A percentile compares a stretch with the other conserved stretches of the same genome.
Conservation (phyloP, 1,140 invertebrate species). For the Temnothorax nylanderi region DNA sequence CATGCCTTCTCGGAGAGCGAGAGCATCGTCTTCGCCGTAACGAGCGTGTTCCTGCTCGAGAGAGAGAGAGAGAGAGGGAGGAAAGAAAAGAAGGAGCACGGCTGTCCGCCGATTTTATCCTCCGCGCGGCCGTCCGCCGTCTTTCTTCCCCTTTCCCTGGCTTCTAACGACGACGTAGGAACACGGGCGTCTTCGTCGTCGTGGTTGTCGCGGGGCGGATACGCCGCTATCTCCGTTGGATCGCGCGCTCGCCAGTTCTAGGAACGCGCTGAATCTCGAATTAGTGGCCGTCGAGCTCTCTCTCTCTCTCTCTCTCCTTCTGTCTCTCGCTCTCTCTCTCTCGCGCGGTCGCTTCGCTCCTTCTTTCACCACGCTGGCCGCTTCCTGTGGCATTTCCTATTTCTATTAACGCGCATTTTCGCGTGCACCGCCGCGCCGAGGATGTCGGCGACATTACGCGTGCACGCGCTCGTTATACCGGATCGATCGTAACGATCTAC, state of each 20-base stretch:
- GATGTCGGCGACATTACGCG: slow-evolving; percentile 24
- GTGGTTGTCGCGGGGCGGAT: neutral
- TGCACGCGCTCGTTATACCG: slow-evolving; percentile 13
- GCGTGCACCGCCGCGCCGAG: neutral
- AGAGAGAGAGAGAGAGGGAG: too few relatives aligned
- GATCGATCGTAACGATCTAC: slow-evolving; percentile 41
- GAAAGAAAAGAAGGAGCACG: too few relatives aligned
- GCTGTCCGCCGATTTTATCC: neutral
- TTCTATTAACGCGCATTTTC: neutral
- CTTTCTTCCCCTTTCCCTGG: too few relatives aligned
- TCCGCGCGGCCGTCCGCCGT: neutral
- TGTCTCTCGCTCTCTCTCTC: neutral
- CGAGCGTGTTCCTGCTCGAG: neutral
- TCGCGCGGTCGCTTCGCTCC: neutral
- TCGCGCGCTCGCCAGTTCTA: slow-evolving; percentile 16
- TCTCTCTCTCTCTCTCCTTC: neutral
- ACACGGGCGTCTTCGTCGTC: neutral
- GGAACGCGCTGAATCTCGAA: slow-evolving; percentile 24
- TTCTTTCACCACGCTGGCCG: neutral
- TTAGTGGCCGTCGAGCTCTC: slow-evolving; percentile 13
- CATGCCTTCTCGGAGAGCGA: neutral
- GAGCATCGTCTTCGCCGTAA: neutral
- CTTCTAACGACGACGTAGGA: neutral
- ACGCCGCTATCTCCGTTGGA: slow-evolving; percentile 14
- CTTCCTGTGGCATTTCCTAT: slow-evolving; percentile 6